Conservation (phyloP, 2,797 vertebrate genomes). For the Rhinoraja longicauda region DNA sequence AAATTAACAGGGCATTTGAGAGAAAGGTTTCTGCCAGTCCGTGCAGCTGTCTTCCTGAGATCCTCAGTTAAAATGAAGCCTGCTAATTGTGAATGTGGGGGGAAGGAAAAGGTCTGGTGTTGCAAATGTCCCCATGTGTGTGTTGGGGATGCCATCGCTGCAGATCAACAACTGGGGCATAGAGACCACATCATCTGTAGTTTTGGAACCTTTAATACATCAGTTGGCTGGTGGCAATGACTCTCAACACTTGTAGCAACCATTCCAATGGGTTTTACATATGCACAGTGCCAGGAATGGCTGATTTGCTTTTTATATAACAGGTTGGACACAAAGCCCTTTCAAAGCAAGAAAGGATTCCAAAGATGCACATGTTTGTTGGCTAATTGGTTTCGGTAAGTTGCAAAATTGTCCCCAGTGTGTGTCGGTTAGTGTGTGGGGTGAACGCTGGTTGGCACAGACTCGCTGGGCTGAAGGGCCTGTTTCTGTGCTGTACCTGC, state of each 20-base stretch:
- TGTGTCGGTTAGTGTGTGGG: too few species aligned
- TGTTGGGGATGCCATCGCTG: background rate
- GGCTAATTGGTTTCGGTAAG: too few species aligned
- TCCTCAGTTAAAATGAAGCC: background rate
- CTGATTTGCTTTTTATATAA: background rate
- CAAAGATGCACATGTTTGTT: background rate
- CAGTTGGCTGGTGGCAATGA: background rate
- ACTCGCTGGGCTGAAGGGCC: too few species aligned
- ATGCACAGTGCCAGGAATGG: background rate
- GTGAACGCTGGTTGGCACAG: too few species aligned
- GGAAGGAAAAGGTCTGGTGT: conserved; percentile 10
- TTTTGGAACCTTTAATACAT: background rate
- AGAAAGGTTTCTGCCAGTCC: conserved; percentile 54
- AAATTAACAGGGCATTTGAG: conserved; percentile 65
- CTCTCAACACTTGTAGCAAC: background rate
- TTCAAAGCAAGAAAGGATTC: too few species aligned
- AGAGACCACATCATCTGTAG: background rate
- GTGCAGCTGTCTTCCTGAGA: conserved; percentile 51
- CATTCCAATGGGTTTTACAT: background rate
- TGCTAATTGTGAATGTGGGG: conserved; percentile 12
- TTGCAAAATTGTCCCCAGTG: too few species aligned
- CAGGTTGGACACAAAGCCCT: background rate
- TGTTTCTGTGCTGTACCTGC: too few species aligned
- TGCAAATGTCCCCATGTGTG: background rate
- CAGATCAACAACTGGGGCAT: background rate